These are phyloP conservation scores for Promerops cafer DNA, from an alignment of 2,113 vertebrate species.

Conservation along the genomic window DNA sequence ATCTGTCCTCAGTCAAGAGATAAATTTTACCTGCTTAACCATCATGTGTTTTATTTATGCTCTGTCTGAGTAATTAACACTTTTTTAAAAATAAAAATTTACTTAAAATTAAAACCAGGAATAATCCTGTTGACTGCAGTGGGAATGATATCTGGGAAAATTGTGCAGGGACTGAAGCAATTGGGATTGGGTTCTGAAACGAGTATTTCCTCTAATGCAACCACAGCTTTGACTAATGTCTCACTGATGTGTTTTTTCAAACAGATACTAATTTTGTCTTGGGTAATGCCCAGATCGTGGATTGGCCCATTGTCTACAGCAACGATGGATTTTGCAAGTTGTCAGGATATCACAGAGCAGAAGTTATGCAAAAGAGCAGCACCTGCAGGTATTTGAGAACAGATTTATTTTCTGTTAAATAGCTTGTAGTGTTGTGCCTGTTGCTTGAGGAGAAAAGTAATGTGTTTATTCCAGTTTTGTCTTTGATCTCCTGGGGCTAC, in stretches of 20 bases:
- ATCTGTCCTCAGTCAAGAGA: background rate
- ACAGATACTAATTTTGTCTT: conserved; percentile 96
- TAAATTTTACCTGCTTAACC: background rate
- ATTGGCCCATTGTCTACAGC: conserved; percentile 98
- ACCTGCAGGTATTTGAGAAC: conserved; percentile 88
- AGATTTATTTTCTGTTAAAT: conserved; percentile 47
- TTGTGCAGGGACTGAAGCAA: background rate
- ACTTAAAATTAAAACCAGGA: background rate
- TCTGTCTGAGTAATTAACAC: background rate
- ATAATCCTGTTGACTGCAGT: background rate
- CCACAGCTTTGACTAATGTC: background rate
- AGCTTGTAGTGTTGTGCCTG: conserved; percentile 16
- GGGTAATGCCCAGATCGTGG: conserved; percentile 97
- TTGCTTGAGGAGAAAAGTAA: background rate
- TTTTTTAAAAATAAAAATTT: background rate
- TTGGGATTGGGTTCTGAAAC: background rate
- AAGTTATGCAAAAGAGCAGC: conserved; percentile 98
- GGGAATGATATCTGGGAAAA: background rate
- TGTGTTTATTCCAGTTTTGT: conserved; percentile 31
- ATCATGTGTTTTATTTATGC: background rate
- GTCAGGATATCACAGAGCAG: conserved; percentile 92
- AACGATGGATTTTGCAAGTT: conserved; percentile 98
- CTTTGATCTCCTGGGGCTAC: background rate
- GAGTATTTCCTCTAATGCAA: background rate
- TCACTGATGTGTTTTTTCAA: conserved; percentile 54